Conservation (phyloP, 2,797 vertebrate species). For the Carcharodon carcharias region DNA sequence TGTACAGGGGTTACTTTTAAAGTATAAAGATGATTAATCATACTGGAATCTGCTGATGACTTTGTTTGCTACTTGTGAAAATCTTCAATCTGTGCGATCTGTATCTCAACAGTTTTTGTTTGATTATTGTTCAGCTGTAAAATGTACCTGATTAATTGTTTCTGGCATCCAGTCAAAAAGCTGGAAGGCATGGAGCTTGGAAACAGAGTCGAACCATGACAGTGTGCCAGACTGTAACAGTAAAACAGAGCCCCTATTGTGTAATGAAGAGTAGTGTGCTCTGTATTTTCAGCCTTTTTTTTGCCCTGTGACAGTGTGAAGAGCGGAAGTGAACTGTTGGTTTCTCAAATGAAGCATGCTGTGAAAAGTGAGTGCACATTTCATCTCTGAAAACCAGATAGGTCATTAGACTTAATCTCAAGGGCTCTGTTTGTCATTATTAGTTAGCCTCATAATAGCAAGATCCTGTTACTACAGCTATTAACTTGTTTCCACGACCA, state of each 20-base stretch:
- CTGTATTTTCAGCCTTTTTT: slow-evolving; percentile 30
- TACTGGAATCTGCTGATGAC: slow-evolving; percentile 55
- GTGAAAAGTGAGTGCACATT: slow-evolving; percentile 38
- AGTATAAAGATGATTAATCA: slow-evolving; percentile 63
- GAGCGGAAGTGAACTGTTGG: slow-evolving; percentile 36
- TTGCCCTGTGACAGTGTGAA: slow-evolving; percentile 34
- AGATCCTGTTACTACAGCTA: not conserved
- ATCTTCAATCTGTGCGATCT: slow-evolving; percentile 55
- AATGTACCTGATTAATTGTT: slow-evolving; percentile 69
- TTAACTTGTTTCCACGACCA: not conserved
- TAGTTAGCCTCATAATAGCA: slow-evolving; percentile 34
- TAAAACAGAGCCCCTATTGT: slow-evolving; percentile 57
- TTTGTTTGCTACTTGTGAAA: slow-evolving; percentile 54
- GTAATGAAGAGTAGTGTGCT: slow-evolving; percentile 49
- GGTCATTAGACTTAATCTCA: slow-evolving; percentile 37
- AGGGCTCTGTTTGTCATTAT: slow-evolving; percentile 30
- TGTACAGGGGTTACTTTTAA: slow-evolving; percentile 42
- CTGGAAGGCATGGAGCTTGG: slow-evolving; percentile 59
- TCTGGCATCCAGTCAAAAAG: slow-evolving; percentile 63
- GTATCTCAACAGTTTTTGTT: slow-evolving; percentile 57
- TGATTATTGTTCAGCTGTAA: slow-evolving; percentile 57
- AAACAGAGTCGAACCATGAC: slow-evolving; percentile 64
- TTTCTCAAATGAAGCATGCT: slow-evolving; percentile 37
- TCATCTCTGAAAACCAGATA: slow-evolving; percentile 35
- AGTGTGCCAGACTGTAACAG: slow-evolving; percentile 52